Base-by-base conservation (phyloP, 1,140 invertebrate genomes). In the Eriocheir sinensis region DNA sequence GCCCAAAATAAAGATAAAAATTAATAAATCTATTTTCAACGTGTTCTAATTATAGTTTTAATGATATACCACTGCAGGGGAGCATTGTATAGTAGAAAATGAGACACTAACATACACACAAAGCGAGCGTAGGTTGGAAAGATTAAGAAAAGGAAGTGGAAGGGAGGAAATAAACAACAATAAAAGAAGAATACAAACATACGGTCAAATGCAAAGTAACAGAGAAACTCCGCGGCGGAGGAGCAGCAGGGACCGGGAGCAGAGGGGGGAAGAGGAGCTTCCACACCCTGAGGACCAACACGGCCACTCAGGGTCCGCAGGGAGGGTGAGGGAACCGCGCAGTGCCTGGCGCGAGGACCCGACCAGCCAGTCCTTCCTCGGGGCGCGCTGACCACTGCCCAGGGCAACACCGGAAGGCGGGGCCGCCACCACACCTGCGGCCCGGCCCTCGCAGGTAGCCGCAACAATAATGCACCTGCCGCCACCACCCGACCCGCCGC, bases 281-380 rank as follows among this genome's bases (percentile, higher is more conserved):
- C 88, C 88, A 44, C 44, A 38, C 41, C 44, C 53, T 9, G 38
- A 72, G 72, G 48, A 79, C 6, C 89, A 38, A 34, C 60, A 48
- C 32, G 53, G 38, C 30, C 12, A 38, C 89, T 72, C 32, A 91
- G 89, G 89, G 36, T 36, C 89, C 21, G 41, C 89, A 38, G 38
- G 72, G 17, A 40, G 79, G 79, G 91, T 92, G 72, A 93, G 92
- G 92, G 83, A 85, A 34, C 44, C 92, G 44, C 21, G 41, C 48
- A 38, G 92, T 93, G 44, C 92, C 92, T 86, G 92, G 92, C 38
- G 92, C 92, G 92, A 21, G 81, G 80, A 86, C 92, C 79, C 81
- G 9, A 38, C 3, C 2, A 86, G 60, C 30, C 6, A 3, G 34
- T 80, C 17, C 53, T 32, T 48, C 44, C 81, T 34, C 17, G n/a